A percentile compares a stretch with the other conserved stretches of the same genome.
Evolutionary conservation across 2,797 vertebrate species (phyloP).

Genomic region (Todus mexicanus): DNA sequence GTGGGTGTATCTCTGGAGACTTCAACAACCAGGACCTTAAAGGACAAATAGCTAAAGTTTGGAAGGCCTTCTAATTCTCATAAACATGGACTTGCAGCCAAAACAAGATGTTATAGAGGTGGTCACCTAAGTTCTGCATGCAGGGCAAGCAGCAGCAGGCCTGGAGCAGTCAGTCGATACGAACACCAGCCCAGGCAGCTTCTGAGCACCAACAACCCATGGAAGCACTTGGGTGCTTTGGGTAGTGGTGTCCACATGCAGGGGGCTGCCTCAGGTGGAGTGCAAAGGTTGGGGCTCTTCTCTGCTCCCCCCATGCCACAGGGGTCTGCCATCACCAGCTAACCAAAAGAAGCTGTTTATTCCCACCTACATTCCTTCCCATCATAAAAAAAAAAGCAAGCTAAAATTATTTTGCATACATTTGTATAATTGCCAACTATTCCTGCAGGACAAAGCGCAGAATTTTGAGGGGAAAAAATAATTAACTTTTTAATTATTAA

Average conservation of each 20-base stretch:
- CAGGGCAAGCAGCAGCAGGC: not conserved
- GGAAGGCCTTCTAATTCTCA: not conserved
- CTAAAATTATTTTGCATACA: constrained; percentile 1
- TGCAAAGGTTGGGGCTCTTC: not conserved
- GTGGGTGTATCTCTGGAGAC: not conserved
- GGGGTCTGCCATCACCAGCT: not conserved
- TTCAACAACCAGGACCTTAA: not conserved
- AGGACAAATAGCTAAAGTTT: not conserved
- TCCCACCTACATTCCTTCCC: not conserved
- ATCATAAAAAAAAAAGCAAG: not conserved
- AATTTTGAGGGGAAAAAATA: not conserved
- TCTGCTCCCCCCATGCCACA: not conserved
- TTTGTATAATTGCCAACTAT: not conserved
- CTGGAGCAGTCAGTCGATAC: rapidly evolving
- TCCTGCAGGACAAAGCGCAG: not conserved
- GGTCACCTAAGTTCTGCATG: not conserved
- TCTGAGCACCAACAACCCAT: not conserved
- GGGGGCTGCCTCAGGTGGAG: not conserved
- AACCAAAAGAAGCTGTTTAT: not conserved
- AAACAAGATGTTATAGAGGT: not conserved
- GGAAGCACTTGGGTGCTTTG: not conserved
- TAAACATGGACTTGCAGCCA: not conserved
- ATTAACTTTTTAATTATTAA: not conserved
- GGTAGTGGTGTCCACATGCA: not conserved
- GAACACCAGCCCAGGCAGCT: not conserved